phyloP scores from a whole-genome alignment of 2,797 vertebrate genomes.

The Cossypha heuglini region DNA sequence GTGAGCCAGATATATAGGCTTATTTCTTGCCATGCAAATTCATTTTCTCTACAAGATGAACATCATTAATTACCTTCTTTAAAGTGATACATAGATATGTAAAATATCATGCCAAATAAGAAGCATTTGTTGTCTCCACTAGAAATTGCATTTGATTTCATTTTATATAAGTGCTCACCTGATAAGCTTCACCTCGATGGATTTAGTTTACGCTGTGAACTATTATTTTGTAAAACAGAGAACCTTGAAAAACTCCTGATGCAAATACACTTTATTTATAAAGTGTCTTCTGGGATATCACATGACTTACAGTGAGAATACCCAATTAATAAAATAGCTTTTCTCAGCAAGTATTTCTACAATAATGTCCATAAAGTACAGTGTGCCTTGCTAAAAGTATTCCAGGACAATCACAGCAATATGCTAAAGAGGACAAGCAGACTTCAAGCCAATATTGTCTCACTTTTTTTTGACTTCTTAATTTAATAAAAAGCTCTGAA shows the following conservation, averaged over 20 bases:
- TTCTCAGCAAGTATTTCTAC: slow-evolving; percentile 59
- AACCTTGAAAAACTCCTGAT: slow-evolving; percentile 60
- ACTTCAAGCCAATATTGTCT: slow-evolving; percentile 44
- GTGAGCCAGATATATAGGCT: neutral
- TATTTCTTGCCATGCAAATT: slow-evolving; percentile 24
- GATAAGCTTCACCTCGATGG: slow-evolving; percentile 3
- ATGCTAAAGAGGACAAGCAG: slow-evolving; percentile 38
- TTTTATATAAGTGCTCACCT: slow-evolving; percentile 46
- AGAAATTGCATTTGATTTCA: neutral
- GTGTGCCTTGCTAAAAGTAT: slow-evolving; percentile 30
- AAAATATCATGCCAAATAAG: slow-evolving; percentile 33
- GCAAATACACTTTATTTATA: slow-evolving; percentile 64
- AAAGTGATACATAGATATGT: slow-evolving; percentile 17
- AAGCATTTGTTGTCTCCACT: slow-evolving; percentile 32
- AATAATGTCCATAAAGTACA: slow-evolving; percentile 39
- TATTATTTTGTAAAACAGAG: slow-evolving; percentile 50
- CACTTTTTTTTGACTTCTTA: neutral
- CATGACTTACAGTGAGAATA: slow-evolving; percentile 53
- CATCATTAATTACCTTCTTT: slow-evolving; percentile 20
- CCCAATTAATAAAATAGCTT: slow-evolving; percentile 67
- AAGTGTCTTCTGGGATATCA: slow-evolving; percentile 59
- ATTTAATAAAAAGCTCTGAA: slow-evolving; percentile 64
- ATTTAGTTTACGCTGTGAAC: slow-evolving; percentile 19
- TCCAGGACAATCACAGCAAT: slow-evolving; percentile 30
- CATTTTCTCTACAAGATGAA: slow-evolving; percentile 2